Evolutionary conservation across 30 jellyfish, hydroid and myxozoan species (phyloP).

Genomic region (Catostylus mosaicus): DNA sequence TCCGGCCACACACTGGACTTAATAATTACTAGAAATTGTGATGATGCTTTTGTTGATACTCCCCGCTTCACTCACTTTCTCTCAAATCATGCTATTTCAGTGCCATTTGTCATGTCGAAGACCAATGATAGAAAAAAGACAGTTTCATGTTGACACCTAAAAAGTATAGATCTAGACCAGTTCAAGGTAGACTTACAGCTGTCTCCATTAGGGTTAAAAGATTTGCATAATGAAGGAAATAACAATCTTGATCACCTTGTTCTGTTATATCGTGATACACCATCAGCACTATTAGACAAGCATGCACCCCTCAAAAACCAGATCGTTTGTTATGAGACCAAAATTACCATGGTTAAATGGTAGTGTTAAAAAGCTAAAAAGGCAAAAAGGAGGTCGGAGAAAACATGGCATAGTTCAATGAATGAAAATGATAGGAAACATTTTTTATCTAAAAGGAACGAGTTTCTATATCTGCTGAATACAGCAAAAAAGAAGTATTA

Average conservation of each 20-base stretch:
- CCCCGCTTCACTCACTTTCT: constrained; percentile 6
- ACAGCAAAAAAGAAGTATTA: constrained; percentile 23
- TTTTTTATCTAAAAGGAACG: constrained; percentile 19
- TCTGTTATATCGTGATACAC: constrained; percentile 34
- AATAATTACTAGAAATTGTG: constrained; percentile 10
- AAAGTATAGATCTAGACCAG: constrained; percentile 10
- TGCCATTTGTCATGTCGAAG: not conserved
- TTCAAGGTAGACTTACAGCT: constrained; percentile 29
- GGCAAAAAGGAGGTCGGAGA: not conserved
- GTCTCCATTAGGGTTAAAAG: constrained; percentile 38
- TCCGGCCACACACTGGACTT: constrained; percentile 8
- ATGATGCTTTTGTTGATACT: constrained; percentile 5
- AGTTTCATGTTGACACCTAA: constrained; percentile 15
- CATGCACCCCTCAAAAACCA: constrained; percentile 30
- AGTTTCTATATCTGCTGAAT: constrained; percentile 15
- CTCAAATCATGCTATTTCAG: constrained; percentile 5
- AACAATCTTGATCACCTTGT: constrained; percentile 30
- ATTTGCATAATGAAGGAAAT: constrained; percentile 18
- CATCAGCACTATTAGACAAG: constrained; percentile 8
- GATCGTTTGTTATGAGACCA: constrained; percentile 34
- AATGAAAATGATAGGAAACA: not conserved
- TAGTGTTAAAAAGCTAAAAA: not conserved
- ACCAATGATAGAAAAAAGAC: constrained; percentile 12
- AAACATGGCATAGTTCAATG: not conserved
- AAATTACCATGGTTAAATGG: constrained; percentile 37